These are phyloP conservation scores for Candidula unifasciata DNA, from an alignment of 2,888 invertebrate genomes.

Conservation along the genomic window DNA sequence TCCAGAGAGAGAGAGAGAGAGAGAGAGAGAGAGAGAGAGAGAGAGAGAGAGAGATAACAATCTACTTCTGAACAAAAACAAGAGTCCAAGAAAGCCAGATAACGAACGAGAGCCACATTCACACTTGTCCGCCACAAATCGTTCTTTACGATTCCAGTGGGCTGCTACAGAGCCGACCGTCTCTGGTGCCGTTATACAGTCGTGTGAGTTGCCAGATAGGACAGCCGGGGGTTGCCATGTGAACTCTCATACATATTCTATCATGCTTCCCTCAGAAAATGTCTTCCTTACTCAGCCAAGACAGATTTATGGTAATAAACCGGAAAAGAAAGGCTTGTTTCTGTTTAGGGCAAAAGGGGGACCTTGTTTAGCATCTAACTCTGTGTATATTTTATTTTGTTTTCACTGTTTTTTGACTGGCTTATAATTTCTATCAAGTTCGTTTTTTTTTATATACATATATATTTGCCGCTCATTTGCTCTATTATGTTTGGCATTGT, in stretches of 20 bases:
- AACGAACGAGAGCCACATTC: neutral
- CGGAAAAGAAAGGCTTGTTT: too few relatives aligned
- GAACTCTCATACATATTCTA: slow-evolving; percentile 15
- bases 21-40: neutral
- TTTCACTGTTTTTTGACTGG: too few relatives aligned
- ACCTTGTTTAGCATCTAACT: too few relatives aligned
- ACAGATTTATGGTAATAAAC: neutral
- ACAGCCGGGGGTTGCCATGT: neutral
- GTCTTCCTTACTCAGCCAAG: neutral
- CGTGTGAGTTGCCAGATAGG: neutral
- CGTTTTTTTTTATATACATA: too few relatives aligned
- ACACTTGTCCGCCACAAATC: neutral
- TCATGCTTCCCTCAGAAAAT: neutral
- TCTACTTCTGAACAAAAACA: neutral
- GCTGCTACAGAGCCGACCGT: neutral
- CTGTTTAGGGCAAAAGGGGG: too few relatives aligned
- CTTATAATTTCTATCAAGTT: too few relatives aligned
- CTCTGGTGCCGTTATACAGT: neutral
- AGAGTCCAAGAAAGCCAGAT: too few relatives aligned
- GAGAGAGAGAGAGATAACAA: neutral
- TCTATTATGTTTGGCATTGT: too few relatives aligned
- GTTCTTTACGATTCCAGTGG: slow-evolving; percentile 1
- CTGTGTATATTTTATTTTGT: too few relatives aligned
- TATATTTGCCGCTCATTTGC: too few relatives aligned
- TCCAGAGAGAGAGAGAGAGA: neutral